phyloP scores from a whole-genome alignment of 92 coral and sea anemone species.

The Phymanthus crucifer region DNA sequence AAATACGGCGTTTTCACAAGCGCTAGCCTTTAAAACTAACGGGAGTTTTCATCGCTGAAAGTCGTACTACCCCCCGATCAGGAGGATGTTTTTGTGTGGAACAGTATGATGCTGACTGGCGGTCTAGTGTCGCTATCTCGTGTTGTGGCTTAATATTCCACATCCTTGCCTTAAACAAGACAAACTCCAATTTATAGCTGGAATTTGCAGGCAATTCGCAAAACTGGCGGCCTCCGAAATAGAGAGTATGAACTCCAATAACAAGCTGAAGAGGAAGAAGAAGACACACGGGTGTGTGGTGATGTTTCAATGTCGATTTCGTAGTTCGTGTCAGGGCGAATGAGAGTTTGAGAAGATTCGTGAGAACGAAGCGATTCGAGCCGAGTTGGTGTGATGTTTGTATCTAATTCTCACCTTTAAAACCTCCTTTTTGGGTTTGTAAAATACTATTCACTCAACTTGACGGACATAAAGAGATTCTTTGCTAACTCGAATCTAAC shows the following conservation, averaged over 20 bases:
- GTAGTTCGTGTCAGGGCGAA: constrained; percentile 63
- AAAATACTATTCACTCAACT: constrained; percentile 35
- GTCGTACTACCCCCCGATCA: background rate
- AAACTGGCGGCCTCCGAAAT: constrained; percentile 84
- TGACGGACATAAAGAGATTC: constrained; percentile 18
- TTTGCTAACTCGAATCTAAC: constrained; percentile 18
- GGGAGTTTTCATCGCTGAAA: background rate
- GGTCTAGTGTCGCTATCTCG: constrained; percentile 18
- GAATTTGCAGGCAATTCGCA: constrained; percentile 47
- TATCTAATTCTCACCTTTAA: constrained; percentile 76
- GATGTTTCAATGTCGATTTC: constrained; percentile 56
- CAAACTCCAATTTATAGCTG: constrained; percentile 45
- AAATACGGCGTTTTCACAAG: constrained; percentile 7
- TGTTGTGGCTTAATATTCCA: constrained; percentile 46
- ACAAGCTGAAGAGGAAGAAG: constrained; percentile 93
- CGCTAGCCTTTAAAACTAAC: background rate
- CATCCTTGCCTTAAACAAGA: constrained; percentile 62
- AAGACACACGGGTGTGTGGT: constrained; percentile 91
- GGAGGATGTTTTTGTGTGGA: constrained; percentile 13
- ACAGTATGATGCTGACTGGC: background rate
- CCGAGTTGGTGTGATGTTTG: constrained; percentile 85
- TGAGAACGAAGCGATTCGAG: constrained; percentile 84
- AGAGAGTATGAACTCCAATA: constrained; percentile 73
- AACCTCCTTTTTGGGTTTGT: constrained; percentile 58
- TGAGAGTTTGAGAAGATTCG: constrained; percentile 66